Evolutionary conservation across 2,797 vertebrate species (phyloP).

Genomic region (Urocyon cinereoargenteus): DNA sequence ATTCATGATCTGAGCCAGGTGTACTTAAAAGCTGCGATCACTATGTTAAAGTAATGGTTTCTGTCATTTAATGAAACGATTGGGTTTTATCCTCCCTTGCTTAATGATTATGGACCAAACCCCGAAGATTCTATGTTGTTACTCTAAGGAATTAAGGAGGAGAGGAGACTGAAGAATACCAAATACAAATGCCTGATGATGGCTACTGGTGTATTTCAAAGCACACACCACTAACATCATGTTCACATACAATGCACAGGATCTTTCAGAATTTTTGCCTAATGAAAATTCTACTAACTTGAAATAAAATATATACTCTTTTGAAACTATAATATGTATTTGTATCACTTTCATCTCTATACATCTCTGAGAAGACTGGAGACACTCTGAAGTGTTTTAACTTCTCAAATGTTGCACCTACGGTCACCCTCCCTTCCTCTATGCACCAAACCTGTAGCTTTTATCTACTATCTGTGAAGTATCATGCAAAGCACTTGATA

Average conservation of each 20-base stretch:
- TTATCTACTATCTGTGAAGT: background rate
- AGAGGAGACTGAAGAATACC: background rate
- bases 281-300: background rate
- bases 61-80: background rate
- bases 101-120: background rate
- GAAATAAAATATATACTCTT: background rate
- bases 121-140: background rate
- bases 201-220: background rate
- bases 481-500: background rate
- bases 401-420: background rate
- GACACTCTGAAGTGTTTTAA: background rate
- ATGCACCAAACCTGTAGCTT: background rate
- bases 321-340: background rate
- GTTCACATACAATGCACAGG: background rate
- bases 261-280: conserved; percentile 36
- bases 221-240: background rate
- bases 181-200: background rate
- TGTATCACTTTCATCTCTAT: background rate
- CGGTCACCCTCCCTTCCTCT: background rate
- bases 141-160: background rate
- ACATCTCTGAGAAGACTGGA: background rate
- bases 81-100: background rate
- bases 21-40: background rate
- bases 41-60: background rate
- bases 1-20: conserved; percentile 11